phyloP scores from a whole-genome alignment of 64 coral and sea anemone genomes.

The Montipora foliosa region DNA sequence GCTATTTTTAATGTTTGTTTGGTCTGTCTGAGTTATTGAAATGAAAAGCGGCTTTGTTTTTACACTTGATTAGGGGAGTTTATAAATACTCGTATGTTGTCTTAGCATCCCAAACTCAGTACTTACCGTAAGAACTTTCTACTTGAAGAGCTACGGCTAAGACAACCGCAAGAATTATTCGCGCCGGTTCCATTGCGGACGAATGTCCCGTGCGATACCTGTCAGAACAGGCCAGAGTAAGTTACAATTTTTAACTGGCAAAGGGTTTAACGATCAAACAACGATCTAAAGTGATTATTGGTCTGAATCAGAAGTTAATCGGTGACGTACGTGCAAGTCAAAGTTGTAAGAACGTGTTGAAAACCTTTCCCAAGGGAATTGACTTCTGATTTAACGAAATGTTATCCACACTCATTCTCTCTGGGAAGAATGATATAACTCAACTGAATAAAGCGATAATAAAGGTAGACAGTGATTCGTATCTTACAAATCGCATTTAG shows the following conservation, averaged over 20 bases:
- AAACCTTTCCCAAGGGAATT: background rate
- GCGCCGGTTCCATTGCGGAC: background rate
- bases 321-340: background rate
- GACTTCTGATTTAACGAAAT: background rate
- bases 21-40: background rate
- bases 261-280: background rate
- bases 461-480: background rate
- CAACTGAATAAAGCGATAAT: background rate
- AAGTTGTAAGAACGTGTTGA: background rate
- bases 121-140: constrained; percentile 20
- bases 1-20: background rate
- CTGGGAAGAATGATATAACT: background rate
- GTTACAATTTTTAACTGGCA: background rate
- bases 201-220: background rate
- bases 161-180: background rate
- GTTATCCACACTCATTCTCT: constrained; percentile 30
- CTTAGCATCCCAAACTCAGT: background rate
- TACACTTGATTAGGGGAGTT: background rate
- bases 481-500: background rate
- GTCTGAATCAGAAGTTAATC: background rate
- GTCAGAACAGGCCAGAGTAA: background rate
- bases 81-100: background rate
- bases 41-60: background rate
- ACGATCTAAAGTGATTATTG: background rate
- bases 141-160: background rate